These are phyloP conservation scores for Campoletis sonorensis DNA, from an alignment of 1,140 invertebrate species.

Conservation along the genomic window DNA sequence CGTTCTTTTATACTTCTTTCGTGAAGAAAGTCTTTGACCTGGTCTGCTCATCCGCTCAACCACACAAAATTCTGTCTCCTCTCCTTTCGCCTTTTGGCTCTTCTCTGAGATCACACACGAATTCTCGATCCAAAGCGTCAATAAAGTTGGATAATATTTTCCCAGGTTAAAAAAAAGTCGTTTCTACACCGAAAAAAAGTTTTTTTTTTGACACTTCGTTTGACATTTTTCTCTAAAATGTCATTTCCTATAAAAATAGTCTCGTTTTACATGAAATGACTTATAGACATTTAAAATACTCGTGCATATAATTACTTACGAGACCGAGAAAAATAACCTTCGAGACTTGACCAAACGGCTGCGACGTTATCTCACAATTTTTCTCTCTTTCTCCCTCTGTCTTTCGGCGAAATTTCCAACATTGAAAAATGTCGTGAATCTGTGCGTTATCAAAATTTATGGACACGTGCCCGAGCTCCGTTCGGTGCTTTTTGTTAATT, in stretches of 20 bases:
- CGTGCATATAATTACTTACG: not conserved
- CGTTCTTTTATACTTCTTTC: not conserved
- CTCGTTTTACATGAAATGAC: not conserved
- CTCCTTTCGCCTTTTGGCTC: not conserved
- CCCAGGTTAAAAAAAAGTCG: too few relatives aligned
- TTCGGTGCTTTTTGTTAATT: not conserved
- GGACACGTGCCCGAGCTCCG: not conserved
- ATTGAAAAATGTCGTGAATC: not conserved
- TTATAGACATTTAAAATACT: not conserved
- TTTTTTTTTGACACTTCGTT: too few relatives aligned
- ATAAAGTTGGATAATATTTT: too few relatives aligned
- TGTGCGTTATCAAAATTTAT: not conserved
- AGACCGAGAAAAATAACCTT: not conserved
- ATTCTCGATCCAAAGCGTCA: not conserved
- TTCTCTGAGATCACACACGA: not conserved
- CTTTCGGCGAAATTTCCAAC: not conserved
- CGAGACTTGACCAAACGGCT: not conserved
- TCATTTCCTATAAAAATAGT: too few relatives aligned
- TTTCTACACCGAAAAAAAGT: too few relatives aligned
- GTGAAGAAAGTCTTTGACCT: conserved; percentile 6
- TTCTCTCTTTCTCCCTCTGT: not conserved
- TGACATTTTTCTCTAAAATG: too few relatives aligned
- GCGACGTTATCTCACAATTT: not conserved
- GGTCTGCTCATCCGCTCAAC: not conserved
- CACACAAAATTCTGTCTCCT: not conserved